Conservation (phyloP, 2,113 vertebrate species). For the Vireo altiloquus region DNA sequence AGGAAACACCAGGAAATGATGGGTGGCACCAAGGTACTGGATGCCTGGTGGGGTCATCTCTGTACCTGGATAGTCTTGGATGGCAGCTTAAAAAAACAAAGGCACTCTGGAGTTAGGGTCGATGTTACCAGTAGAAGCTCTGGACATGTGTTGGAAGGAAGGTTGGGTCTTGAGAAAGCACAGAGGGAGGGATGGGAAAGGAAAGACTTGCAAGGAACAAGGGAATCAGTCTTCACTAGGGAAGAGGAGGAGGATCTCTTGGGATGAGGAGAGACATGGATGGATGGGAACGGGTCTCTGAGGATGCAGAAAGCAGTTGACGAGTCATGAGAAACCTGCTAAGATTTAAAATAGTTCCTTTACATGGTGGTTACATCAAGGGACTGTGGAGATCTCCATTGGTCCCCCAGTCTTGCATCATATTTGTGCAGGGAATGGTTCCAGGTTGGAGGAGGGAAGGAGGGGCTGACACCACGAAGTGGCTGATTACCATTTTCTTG, state of each 20-base stretch:
- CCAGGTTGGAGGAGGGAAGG: neutral
- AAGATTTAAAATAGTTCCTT: neutral
- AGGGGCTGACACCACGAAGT: neutral
- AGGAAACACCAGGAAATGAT: neutral
- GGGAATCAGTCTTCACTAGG: neutral
- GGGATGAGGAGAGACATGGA: neutral
- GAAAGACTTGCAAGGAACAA: neutral
- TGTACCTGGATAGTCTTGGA: neutral
- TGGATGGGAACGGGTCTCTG: neutral
- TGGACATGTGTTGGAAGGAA: neutral
- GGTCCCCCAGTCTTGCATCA: accelerated
- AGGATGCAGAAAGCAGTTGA: neutral
- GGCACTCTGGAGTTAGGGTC: neutral
- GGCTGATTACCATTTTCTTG: neutral
- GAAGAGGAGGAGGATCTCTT: neutral
- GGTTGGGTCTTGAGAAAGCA: neutral
- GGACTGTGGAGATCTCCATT: neutral
- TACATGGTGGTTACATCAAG: neutral
- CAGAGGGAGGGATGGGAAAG: neutral
- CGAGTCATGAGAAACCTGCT: neutral
- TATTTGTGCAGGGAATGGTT: neutral
- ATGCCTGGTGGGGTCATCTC: neutral
- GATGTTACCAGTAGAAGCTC: neutral
- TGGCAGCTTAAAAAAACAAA: neutral
- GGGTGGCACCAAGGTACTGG: neutral